Percentiles rank a stretch among this genome's conserved stretches.
Conservation (phyloP, 1,140 invertebrate species). For the Cylas formicarius region DNA sequence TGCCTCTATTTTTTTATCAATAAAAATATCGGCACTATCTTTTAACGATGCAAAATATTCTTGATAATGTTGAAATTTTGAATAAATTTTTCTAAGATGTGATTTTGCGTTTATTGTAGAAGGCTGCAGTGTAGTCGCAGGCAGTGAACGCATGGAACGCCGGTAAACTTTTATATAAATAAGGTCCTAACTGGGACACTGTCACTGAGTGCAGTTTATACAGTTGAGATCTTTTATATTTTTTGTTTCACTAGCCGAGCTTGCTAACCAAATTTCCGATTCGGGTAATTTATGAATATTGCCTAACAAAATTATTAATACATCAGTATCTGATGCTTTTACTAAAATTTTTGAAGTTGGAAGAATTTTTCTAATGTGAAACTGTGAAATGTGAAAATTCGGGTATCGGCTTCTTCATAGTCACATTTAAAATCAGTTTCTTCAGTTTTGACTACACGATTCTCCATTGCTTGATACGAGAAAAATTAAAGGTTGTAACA, state of each 20-base stretch:
- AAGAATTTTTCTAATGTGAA: constrained; percentile 26
- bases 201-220: constrained; percentile 36
- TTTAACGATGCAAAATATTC: constrained; percentile 36
- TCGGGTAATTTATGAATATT: constrained; percentile 34
- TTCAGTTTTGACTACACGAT: constrained; percentile 28
- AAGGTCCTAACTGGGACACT: constrained; percentile 28
- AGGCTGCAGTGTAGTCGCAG: constrained; percentile 38
- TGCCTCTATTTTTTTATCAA: constrained; percentile 32
- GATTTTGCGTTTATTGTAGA: constrained; percentile 39
- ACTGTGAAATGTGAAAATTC: too few species aligned
- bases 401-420: constrained; percentile 32
- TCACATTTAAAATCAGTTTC: constrained; percentile 29
- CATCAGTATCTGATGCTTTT: constrained; percentile 34
- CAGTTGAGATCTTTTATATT: constrained; percentile 21
- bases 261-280: constrained; percentile 31
- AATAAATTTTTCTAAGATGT: constrained; percentile 32
- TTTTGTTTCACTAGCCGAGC: constrained; percentile 24
- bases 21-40: constrained; percentile 31
- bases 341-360: constrained; percentile 26
- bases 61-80: constrained; percentile 32
- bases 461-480: too few species aligned
- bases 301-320: constrained; percentile 35
- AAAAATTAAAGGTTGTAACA: too few species aligned
- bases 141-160: constrained; percentile 40
- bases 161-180: constrained; percentile 31